Evolutionary conservation across 92 coral and sea anemone species (phyloP).

Genomic region (Hydrozoanthus gracilis): DNA sequence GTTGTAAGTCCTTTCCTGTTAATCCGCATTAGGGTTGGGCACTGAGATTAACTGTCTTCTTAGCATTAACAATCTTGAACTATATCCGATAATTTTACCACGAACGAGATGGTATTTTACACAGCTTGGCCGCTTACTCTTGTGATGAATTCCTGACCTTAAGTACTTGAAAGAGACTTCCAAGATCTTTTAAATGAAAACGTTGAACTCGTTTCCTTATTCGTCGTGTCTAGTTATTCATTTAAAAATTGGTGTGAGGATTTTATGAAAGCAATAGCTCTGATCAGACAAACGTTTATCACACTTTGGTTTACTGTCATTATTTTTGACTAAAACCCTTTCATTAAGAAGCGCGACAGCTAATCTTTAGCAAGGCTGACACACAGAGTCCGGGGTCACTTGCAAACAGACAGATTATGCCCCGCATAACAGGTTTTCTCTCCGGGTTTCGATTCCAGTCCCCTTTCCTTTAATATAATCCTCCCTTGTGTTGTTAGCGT

Average conservation of each 20-base stretch:
- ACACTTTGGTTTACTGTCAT: not conserved
- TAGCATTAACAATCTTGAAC: conserved; percentile 15
- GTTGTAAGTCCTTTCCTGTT: conserved; percentile 11
- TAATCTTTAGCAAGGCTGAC: conserved; percentile 14
- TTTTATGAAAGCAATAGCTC: too few species aligned
- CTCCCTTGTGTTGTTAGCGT: too few species aligned
- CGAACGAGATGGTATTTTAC: conserved; percentile 11
- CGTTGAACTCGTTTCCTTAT: not conserved
- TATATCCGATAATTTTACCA: not conserved
- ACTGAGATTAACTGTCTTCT: not conserved
- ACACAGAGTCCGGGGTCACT: not conserved
- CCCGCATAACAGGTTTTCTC: too few species aligned
- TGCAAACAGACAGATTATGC: conserved; percentile 17
- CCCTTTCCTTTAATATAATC: too few species aligned
- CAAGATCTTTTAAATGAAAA: not conserved
- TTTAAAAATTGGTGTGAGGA: too few species aligned
- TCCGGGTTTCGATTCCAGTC: too few species aligned
- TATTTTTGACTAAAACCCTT: conserved; percentile 20
- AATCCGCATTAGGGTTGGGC: conserved; percentile 38
- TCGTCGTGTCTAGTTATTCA: too few species aligned
- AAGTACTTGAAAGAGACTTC: conserved; percentile 37
- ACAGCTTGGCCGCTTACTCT: not conserved
- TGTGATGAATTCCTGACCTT: conserved; percentile 17
- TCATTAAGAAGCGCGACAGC: conserved; percentile 21
- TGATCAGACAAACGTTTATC: conserved; percentile 17